Evolutionary conservation across 2,888 invertebrate species (phyloP).

Genomic region (Sialis lutaria): DNA sequence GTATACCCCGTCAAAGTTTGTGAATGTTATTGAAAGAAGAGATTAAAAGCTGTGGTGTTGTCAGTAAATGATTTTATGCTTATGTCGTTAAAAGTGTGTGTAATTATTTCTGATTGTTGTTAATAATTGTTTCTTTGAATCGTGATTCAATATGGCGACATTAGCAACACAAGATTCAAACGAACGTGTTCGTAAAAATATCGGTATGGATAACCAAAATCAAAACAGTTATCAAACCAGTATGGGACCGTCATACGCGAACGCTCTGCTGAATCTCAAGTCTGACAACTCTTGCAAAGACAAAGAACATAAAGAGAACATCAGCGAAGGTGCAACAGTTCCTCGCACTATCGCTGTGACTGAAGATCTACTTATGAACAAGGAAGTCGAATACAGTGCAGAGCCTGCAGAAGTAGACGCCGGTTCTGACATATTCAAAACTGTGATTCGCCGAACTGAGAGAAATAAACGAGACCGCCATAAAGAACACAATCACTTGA

Average conservation of each 20-base stretch:
- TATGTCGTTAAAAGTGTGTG: too few species aligned
- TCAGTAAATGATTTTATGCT: too few species aligned
- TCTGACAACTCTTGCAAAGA: constrained; percentile 12
- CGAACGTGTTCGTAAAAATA: too few species aligned
- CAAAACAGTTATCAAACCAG: constrained; percentile 6
- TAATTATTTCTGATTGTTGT: too few species aligned
- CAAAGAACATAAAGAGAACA: not conserved
- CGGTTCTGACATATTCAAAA: constrained; percentile 24
- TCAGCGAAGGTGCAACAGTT: not conserved
- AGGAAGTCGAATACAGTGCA: constrained; percentile 11
- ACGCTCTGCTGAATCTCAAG: constrained; percentile 45
- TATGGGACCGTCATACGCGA: constrained; percentile 52
- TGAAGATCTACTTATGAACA: not conserved
- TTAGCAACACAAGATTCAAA: too few species aligned
- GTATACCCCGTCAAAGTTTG: too few species aligned
- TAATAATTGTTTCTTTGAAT: too few species aligned
- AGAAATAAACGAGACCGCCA: constrained; percentile 6
- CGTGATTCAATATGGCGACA: too few species aligned
- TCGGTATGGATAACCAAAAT: too few species aligned
- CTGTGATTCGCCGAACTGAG: constrained; percentile 17
- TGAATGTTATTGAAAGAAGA: too few species aligned
- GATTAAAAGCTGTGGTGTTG: too few species aligned
- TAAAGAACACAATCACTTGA: not conserved
- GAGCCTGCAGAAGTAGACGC: constrained; percentile 20
- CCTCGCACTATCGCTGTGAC: not conserved